These are phyloP conservation scores for Palaemon carinicauda DNA, from an alignment of 1,140 invertebrate genomes.

Conservation along the genomic window DNA sequence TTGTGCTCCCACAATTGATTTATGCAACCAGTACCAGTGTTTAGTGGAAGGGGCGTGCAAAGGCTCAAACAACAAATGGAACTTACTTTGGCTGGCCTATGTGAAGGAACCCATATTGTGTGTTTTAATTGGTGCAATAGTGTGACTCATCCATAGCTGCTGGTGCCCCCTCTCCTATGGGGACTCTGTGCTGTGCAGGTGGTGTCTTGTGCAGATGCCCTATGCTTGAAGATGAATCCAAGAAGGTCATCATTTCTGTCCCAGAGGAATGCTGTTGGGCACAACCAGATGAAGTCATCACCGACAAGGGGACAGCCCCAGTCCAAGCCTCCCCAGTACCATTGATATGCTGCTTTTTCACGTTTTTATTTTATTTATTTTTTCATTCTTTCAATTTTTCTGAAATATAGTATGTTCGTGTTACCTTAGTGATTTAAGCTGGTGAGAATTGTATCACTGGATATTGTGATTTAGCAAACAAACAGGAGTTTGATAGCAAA, in stretches of 20 bases:
- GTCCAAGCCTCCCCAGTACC: no score
- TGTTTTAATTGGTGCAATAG: constrained; percentile 33
- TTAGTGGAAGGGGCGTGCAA: constrained; percentile 38
- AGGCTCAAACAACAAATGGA: constrained; percentile 4
- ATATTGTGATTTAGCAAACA: no score
- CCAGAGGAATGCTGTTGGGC: background rate
- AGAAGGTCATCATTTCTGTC: background rate
- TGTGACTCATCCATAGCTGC: constrained; percentile 25
- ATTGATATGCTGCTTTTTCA: no score
- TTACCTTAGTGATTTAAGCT: background rate
- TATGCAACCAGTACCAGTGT: constrained; percentile 45
- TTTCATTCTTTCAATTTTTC: no score
- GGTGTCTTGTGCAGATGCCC: constrained; percentile 27
- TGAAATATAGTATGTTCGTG: background rate
- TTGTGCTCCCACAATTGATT: constrained; percentile 37
- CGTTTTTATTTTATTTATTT: no score
- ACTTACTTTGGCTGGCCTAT: constrained; percentile 10
- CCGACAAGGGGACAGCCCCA: no score
- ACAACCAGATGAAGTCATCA: no score
- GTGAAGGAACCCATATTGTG: constrained; percentile 17
- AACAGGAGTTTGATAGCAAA: no score
- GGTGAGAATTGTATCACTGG: background rate
- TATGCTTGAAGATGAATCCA: background rate
- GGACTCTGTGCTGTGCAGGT: constrained; percentile 10
- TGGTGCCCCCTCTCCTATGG: background rate